Percentiles rank a stretch among this genome's conserved stretches.
These are phyloP conservation scores for Verasper variegatus DNA, from an alignment of 2,113 vertebrate genomes.

Conservation along the genomic window DNA sequence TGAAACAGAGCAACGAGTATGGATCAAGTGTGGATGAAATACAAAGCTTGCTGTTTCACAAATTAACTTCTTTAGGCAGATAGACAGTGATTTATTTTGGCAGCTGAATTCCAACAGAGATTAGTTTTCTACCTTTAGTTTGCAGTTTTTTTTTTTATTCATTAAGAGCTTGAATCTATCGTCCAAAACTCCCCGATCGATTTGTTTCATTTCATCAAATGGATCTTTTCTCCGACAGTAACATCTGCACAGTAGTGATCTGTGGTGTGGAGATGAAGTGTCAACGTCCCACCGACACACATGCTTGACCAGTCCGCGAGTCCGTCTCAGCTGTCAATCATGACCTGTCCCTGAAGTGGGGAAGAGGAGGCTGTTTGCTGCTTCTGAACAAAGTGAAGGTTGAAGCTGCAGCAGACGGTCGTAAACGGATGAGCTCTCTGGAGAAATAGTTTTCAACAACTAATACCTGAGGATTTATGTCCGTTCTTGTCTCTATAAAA, in stretches of 20 bases:
- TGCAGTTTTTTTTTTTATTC: conserved; percentile 46
- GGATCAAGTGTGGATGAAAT: conserved; percentile 47
- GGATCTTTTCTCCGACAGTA: conserved; percentile 18
- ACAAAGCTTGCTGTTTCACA: conserved; percentile 29
- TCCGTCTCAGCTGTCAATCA: too few relatives aligned
- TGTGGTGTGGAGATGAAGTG: too few relatives aligned
- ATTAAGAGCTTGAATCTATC: conserved; percentile 4
- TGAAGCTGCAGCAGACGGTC: not conserved
- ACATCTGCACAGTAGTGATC: not conserved
- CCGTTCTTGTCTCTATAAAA: not conserved
- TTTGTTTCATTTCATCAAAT: conserved; percentile 41
- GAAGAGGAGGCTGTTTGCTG: too few relatives aligned
- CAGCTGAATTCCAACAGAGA: conserved; percentile 15
- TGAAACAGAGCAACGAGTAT: conserved; percentile 44
- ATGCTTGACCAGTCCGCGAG: too few relatives aligned
- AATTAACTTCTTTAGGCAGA: conserved; percentile 12
- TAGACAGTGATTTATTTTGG: conserved; percentile 12
- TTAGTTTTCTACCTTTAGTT: conserved; percentile 18
- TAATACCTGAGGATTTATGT: not conserved
- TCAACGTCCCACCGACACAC: too few relatives aligned
- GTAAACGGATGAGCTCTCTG: not conserved
- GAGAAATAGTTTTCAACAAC: not conserved
- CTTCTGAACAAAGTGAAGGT: too few relatives aligned
- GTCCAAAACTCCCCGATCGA: conserved; percentile 40
- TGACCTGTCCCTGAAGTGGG: too few relatives aligned